Conservation (phyloP, 1,140 invertebrate genomes). For the Atta texana region DNA sequence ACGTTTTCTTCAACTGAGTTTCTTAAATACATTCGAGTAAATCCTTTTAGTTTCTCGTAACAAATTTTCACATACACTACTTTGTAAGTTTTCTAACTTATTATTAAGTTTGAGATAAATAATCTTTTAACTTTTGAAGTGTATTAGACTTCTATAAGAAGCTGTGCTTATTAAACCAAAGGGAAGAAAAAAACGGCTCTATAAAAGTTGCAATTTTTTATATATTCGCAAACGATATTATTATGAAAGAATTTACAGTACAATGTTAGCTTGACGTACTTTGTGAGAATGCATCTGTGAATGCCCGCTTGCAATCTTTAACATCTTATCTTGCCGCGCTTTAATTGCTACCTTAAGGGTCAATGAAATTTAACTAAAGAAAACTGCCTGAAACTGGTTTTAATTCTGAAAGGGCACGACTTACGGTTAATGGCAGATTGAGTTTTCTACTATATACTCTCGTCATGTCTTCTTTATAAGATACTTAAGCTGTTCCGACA, state of each 20-base stretch:
- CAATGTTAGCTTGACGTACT: neutral
- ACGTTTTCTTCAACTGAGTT: neutral
- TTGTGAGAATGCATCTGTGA: constrained; percentile 19
- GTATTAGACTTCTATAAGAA: neutral
- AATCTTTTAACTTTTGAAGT: constrained; percentile 13
- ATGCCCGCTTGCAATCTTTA: constrained; percentile 14
- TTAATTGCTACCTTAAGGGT: constrained; percentile 19
- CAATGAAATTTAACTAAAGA: constrained; percentile 38
- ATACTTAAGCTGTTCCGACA: constrained; percentile 28
- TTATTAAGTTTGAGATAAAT: constrained; percentile 1
- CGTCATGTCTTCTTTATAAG: constrained; percentile 29
- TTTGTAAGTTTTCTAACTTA: constrained; percentile 3
- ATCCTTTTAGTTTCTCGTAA: neutral
- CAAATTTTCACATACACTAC: neutral
- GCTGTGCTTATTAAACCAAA: constrained; percentile 17
- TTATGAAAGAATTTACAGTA: constrained; percentile 17
- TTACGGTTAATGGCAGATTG: constrained; percentile 12
- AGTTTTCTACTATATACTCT: constrained; percentile 38
- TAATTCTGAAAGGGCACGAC: constrained; percentile 38
- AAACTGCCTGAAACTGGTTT: constrained; percentile 30
- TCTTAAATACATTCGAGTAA: neutral
- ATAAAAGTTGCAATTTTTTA: constrained; percentile 26
- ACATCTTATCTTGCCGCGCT: neutral
- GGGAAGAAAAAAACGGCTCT: neutral
- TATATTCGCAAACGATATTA: constrained; percentile 9